Conservation (phyloP, 2,113 vertebrate species). For the Colossoma macropomum region DNA sequence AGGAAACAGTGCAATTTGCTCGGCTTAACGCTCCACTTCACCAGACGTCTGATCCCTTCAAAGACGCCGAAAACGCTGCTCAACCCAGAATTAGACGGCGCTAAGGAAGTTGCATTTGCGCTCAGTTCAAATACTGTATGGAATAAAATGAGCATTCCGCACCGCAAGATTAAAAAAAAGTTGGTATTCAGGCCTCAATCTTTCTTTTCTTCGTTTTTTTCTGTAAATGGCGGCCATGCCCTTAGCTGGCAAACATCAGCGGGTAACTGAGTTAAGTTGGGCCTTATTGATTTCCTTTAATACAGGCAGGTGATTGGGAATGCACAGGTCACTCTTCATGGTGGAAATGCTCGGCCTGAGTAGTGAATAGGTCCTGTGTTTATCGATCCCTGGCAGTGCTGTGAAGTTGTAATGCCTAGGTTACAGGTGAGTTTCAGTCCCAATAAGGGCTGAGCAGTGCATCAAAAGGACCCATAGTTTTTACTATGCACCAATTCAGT, state of each 20-base stretch:
- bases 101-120: constrained; percentile 46
- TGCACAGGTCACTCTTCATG: constrained; percentile 14
- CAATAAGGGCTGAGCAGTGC: not conserved
- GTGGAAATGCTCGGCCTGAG: constrained; percentile 5
- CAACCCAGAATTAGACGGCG: constrained; percentile 50
- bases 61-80: constrained; percentile 49
- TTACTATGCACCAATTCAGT: too few relatives aligned
- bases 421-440: not conserved
- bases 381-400: constrained; percentile 33
- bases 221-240: not conserved
- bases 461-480: not conserved
- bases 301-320: constrained; percentile 47
- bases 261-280: not conserved
- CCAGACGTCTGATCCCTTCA: constrained; percentile 60
- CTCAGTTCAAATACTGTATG: constrained; percentile 34
- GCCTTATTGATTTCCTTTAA: constrained; percentile 56
- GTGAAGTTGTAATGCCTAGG: not conserved
- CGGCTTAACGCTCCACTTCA: constrained; percentile 68
- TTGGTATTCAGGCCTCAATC: constrained; percentile 1
- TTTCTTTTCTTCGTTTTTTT: not conserved
- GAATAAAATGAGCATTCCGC: constrained; percentile 43
- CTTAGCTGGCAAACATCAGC: constrained; percentile 1
- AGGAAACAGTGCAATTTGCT: constrained; percentile 73
- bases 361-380: constrained; percentile 32
- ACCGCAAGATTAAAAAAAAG: constrained; percentile 21